Base-by-base conservation (phyloP, 2,113 vertebrate species). In the Daubentonia madagascariensis region DNA sequence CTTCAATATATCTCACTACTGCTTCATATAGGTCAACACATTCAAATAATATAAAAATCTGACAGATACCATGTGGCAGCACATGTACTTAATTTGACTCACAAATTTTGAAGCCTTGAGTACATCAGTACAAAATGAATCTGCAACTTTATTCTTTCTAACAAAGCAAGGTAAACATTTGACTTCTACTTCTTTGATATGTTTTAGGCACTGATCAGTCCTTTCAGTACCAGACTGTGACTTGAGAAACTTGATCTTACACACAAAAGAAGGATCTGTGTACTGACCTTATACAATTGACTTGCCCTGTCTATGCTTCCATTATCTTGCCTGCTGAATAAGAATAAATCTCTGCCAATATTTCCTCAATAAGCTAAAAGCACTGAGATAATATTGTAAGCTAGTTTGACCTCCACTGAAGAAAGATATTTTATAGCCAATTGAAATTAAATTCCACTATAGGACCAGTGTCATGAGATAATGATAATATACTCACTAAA, bases 321-420 rank as follows among this genome's bases (percentile, higher is more conserved):
- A 79, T 94, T 68, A 86, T 85, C 45, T 40, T 45, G n/a, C 50
- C 63, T 32, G 23, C 16, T 89, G 80, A 85, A 73, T 81, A 81
- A 97, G 30, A 90, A 96, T 75, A 93, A 96, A 88, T 84, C n/a
- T 89, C 76, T 88, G 63, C 45, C 84, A 96, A 30, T 81, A 90
- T 92, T 89, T 85, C 14, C 72, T 94, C 32, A 1, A 75, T 93
- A 97, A 92, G 23, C 32, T 52, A 92, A 91, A 43, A 70, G 30
- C 50, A 65, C 10, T 75, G 11, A 96, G 65, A 85, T 68, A 67
- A 96, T 93, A 68, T 91, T 95, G 81, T 85, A 73, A 81, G 88
- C 48, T 40, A 78, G 57, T 78, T 81, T 96, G 63, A 89, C 63
- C 35, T 94, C 40, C 25, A 63, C 11, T 78, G 35, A 78, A 96